phyloP scores from a whole-genome alignment of 2,888 invertebrate species.

The Xestia c-nigrum region DNA sequence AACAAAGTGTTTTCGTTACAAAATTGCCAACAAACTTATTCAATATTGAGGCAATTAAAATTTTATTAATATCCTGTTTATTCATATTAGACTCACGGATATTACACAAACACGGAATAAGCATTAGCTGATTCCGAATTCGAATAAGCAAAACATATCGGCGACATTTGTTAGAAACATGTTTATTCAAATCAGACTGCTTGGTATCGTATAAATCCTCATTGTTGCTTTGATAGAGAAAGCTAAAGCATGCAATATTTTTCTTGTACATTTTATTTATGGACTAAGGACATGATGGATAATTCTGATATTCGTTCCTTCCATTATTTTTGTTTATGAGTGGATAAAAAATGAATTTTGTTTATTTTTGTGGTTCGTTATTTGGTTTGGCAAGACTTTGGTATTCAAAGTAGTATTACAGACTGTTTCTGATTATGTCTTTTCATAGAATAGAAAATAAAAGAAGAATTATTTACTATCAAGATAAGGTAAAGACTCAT shows the following conservation, averaged over 20 bases:
- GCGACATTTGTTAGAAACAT: constrained; percentile 62
- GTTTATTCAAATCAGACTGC: constrained; percentile 62
- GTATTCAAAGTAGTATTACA: neutral
- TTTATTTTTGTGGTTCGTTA: neutral
- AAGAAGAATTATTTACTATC: neutral
- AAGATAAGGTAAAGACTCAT: no score
- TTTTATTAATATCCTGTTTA: constrained; percentile 49
- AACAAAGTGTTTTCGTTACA: constrained; percentile 10
- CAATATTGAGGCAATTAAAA: constrained; percentile 13
- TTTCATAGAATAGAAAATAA: neutral
- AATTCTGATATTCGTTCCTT: constrained; percentile 13
- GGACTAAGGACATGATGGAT: constrained; percentile 35
- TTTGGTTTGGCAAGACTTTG: neutral
- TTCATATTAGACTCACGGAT: constrained; percentile 56
- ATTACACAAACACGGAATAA: constrained; percentile 64
- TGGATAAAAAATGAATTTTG: neutral
- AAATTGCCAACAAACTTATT: constrained; percentile 10
- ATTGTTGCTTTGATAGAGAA: constrained; percentile 46
- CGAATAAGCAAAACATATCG: constrained; percentile 64
- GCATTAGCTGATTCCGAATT: constrained; percentile 67
- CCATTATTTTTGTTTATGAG: constrained; percentile 39
- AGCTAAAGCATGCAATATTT: constrained; percentile 41
- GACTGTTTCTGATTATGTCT: neutral
- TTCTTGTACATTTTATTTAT: constrained; percentile 45
- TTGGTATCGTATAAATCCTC: constrained; percentile 51